phyloP scores from a whole-genome alignment of 2,888 invertebrate species.

The Tenodera sinensis region DNA sequence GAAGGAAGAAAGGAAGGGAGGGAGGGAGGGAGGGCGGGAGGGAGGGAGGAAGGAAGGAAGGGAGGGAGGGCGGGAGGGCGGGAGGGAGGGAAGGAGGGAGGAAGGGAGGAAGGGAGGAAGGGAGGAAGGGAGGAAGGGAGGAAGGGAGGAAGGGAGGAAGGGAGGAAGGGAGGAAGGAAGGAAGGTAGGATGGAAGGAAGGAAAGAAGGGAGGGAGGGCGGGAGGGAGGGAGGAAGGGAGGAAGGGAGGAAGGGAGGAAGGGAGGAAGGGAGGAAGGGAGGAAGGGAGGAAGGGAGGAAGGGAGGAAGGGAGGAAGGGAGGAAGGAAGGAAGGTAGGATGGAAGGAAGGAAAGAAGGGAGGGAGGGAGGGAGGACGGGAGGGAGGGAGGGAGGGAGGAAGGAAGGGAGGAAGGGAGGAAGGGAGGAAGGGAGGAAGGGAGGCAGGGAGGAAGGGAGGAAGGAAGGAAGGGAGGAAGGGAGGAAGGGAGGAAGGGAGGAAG shows the following conservation, averaged over 20 bases:
- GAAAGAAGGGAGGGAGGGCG: neutral
- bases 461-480: no score
- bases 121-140: no score
- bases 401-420: neutral
- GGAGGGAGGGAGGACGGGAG: neutral
- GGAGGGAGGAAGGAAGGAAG: no score
- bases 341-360: neutral
- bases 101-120: no score
- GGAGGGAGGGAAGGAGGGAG: no score
- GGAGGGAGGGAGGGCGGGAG: no score
- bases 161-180: neutral
- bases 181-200: neutral
- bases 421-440: no score
- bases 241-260: neutral
- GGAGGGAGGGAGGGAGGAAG: neutral
- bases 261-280: neutral
- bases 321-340: neutral
- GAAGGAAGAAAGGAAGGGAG: no score
- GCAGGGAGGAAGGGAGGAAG: no score
- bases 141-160: no score
- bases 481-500: no score
- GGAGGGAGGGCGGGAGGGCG: no score
- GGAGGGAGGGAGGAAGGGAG: conserved; percentile 1
- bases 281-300: neutral
- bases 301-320: neutral